Percentiles rank a stretch among this genome's conserved stretches.
Evolutionary conservation across 2,888 invertebrate genomes (phyloP).

Genomic region (Trachelus troglodyta): DNA sequence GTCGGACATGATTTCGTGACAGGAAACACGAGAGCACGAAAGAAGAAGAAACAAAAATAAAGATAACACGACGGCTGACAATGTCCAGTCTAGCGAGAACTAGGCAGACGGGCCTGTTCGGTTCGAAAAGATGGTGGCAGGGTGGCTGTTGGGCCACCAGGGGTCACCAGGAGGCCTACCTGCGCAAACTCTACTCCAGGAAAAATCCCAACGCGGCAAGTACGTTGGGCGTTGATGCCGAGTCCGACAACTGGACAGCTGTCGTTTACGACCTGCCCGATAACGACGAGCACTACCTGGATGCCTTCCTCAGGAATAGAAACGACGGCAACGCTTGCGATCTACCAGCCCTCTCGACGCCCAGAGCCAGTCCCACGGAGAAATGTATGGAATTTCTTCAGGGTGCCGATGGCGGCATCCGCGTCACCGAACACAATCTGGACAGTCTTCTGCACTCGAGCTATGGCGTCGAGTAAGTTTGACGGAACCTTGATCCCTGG

Average conservation of each 20-base stretch:
- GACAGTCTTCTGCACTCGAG: slow-evolving; percentile 46
- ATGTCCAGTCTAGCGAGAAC: slow-evolving; percentile 61
- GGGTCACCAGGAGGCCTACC: slow-evolving; percentile 62
- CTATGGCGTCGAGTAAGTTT: slow-evolving; percentile 47
- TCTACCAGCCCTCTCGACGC: slow-evolving; percentile 44
- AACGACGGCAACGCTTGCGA: slow-evolving; percentile 29
- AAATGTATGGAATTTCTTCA: slow-evolving; percentile 62
- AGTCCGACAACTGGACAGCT: slow-evolving; percentile 18
- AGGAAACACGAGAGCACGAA: background rate
- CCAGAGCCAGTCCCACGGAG: slow-evolving; percentile 60
- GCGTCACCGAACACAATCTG: slow-evolving; percentile 47
- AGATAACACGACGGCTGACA: slow-evolving; percentile 11
- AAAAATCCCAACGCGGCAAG: slow-evolving; percentile 40
- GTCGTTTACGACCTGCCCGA: slow-evolving; percentile 46
- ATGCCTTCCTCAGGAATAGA: slow-evolving; percentile 52
- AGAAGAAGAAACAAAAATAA: too few relatives aligned
- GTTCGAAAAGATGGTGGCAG: slow-evolving; percentile 63
- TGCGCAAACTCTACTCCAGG: slow-evolving; percentile 58
- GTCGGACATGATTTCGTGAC: background rate
- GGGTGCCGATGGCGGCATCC: slow-evolving; percentile 25
- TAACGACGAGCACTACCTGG: slow-evolving; percentile 56
- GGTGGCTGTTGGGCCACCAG: slow-evolving; percentile 63
- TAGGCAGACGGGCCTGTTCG: slow-evolving; percentile 56
- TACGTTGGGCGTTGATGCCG: slow-evolving; percentile 24
- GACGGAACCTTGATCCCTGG: background rate